Evolutionary conservation across 2,888 invertebrate species (phyloP).

Genomic region (Polymixis flavicincta): DNA sequence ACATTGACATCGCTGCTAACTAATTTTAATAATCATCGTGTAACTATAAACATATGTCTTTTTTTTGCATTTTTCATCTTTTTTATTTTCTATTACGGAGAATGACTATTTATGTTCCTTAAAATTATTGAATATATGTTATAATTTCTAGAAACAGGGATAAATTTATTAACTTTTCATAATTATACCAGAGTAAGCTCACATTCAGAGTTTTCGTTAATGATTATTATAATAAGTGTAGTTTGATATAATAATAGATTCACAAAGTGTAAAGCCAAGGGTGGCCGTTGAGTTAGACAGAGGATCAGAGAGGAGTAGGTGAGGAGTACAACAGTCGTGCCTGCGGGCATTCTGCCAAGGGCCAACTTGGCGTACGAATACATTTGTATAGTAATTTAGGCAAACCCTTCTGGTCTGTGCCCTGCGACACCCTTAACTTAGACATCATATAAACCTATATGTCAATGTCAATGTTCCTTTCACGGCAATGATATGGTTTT

Average conservation of each 20-base stretch:
- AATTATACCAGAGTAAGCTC: conserved; percentile 42
- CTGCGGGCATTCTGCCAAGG: conserved; percentile 3
- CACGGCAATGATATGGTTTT: conserved; percentile 2
- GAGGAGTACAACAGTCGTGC: conserved; percentile 13
- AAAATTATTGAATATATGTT: conserved; percentile 58
- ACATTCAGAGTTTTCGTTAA: conserved; percentile 53
- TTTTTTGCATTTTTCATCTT: conserved; percentile 26
- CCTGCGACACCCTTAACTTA: conserved; percentile 41
- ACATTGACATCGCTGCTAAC: conserved; percentile 64
- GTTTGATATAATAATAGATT: conserved; percentile 40
- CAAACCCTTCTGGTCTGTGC: conserved; percentile 5
- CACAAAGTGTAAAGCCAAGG: conserved; percentile 48
- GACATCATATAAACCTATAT: conserved; percentile 38
- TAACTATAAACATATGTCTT: conserved; percentile 44
- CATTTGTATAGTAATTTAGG: conserved; percentile 16
- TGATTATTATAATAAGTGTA: conserved; percentile 27
- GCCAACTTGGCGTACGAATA: conserved; percentile 27
- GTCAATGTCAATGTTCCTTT: conserved; percentile 64
- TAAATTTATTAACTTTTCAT: conserved; percentile 32
- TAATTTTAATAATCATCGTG: conserved; percentile 46
- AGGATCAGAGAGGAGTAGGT: conserved; percentile 27
- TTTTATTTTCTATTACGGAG: conserved; percentile 33
- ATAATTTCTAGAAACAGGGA: conserved; percentile 48
- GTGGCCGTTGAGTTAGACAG: conserved; percentile 30
- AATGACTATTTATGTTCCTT: conserved; percentile 49